Base-by-base conservation (phyloP, 2,888 invertebrate genomes). In the Heliothis peltigera region DNA sequence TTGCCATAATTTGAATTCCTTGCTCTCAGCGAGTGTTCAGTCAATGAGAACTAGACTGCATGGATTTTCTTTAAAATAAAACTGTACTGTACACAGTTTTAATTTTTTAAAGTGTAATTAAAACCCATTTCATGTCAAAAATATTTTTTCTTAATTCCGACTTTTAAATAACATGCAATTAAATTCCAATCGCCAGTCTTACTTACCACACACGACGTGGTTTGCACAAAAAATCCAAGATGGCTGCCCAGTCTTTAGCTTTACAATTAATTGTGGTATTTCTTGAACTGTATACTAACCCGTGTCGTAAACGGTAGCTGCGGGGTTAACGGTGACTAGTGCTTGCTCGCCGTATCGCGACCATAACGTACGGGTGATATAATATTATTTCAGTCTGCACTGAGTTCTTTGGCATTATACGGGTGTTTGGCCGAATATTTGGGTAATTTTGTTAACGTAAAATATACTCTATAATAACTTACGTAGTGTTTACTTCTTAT, bases 311-410 rank as follows among this genome's bases (percentile, higher is more conserved):
- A 32, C 76, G 32, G 75, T 62, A 79, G 77, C 62, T 67, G 42
- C 28, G 43, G 61, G 68, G 68, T 72, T 79, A 77, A 79, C 77
- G 80, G 80, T 76, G 58, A 55, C 64, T 25, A 4, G 47, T 64
- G 58, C 60, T 46, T 51, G 71, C 52, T 58, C 63, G 70, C 42
- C 79, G 79, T 58, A 56, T 60, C 76, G 72, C 57, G 64, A 62
- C 58, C 64, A 62, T 79, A 79, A 76, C 32, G 61, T 54, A 59
- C 58, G 44, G 39, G 46, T 52, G 46, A 58, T 64, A 56, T 35
- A 35, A 35, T 35, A 35, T 35, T 70, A 65, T 57, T 54, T 48
- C 49, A 55, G 19, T 25, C 57, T 42, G 19, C 46, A 18, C 51
- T 49, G 46, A 17, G 46, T 28, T 64, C 39, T 72, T 35, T 19